Evolutionary conservation across 2,113 vertebrate species (phyloP).

Genomic region (Bufo gargarizans): DNA sequence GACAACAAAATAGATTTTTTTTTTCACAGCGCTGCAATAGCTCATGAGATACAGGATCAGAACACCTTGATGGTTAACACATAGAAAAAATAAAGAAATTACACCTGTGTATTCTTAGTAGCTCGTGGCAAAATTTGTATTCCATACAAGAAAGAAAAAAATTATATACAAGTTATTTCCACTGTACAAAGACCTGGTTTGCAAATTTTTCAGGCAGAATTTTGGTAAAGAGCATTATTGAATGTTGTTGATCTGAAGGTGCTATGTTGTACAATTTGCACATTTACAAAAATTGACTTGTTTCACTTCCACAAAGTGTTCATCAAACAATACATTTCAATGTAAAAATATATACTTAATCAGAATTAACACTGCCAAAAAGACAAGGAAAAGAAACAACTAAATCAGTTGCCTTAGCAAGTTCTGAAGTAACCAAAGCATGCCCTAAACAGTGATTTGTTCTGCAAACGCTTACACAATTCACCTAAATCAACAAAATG

Average conservation of each 20-base stretch:
- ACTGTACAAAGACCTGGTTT: slow-evolving; percentile 4
- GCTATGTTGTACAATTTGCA: neutral
- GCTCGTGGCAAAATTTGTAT: slow-evolving; percentile 17
- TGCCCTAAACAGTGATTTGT: slow-evolving; percentile 61
- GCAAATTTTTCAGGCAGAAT: neutral
- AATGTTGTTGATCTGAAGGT: neutral
- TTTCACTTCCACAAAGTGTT: neutral
- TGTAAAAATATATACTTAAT: neutral
- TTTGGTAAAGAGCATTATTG: neutral
- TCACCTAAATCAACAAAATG: slow-evolving; percentile 69
- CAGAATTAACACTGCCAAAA: slow-evolving; percentile 24
- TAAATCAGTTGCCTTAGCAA: neutral
- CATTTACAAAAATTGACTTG: neutral
- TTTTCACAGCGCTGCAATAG: too few relatives aligned
- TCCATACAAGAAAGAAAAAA: neutral
- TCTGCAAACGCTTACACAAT: slow-evolving; percentile 66
- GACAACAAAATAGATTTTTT: too few relatives aligned
- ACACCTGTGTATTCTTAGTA: neutral
- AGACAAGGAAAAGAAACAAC: neutral
- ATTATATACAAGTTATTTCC: neutral
- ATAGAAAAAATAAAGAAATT: neutral
- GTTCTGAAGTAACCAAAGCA: neutral
- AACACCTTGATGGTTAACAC: too few relatives aligned
- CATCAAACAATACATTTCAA: neutral
- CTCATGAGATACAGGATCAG: too few relatives aligned